Percentiles rank a stretch among this genome's conserved stretches.
These are phyloP conservation scores for Eristalis arbustorum DNA, from an alignment of 2,888 invertebrate genomes.

Conservation along the genomic window DNA sequence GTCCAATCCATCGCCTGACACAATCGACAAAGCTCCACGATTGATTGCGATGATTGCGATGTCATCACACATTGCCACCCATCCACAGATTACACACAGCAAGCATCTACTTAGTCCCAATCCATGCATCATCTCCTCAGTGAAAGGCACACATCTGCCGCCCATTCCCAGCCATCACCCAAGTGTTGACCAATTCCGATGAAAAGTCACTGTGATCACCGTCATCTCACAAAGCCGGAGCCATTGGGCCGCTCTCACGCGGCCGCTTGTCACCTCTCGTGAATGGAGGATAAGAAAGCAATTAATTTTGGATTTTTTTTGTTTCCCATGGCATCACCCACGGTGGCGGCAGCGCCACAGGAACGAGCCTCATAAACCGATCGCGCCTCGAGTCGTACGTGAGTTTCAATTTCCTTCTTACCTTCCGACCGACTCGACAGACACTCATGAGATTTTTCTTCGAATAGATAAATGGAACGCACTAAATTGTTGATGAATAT, in stretches of 20 bases:
- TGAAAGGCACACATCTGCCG: not conserved
- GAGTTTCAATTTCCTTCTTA: constrained; percentile 24
- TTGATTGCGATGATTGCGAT: too few relatives aligned
- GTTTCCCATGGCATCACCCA: not conserved
- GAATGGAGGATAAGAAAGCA: not conserved
- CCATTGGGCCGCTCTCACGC: not conserved
- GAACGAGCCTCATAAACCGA: not conserved
- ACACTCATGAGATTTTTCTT: constrained; percentile 6
- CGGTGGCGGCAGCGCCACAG: not conserved
- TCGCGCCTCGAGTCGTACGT: constrained; percentile 24
- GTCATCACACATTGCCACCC: not conserved
- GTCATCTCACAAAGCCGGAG: not conserved
- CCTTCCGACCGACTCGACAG: not conserved
- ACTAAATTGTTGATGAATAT: not conserved
- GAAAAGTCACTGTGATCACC: not conserved
- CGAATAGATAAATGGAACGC: constrained; percentile 1
- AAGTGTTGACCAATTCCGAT: not conserved
- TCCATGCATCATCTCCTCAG: not conserved
- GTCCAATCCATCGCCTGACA: too few relatives aligned
- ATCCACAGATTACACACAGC: not conserved
- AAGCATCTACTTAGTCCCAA: not conserved
- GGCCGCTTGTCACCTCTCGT: not conserved
- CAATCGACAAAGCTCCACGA: not conserved
- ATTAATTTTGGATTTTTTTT: not conserved
- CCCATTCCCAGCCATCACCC: not conserved